Conservation (phyloP, 1,140 invertebrate species). For the Lutraria rhynchaena region DNA sequence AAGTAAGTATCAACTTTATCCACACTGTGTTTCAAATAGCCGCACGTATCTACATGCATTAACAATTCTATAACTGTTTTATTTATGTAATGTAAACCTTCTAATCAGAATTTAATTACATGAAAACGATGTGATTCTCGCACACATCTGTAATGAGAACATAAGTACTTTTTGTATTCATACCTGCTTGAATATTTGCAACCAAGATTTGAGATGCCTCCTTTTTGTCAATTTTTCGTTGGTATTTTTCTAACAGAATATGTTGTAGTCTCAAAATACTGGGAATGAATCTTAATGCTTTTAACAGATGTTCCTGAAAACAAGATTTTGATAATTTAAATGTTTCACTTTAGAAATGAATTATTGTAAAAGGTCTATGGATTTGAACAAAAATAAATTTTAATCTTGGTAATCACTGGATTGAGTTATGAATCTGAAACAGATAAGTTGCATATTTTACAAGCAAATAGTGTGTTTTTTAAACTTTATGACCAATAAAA, state of each 20-base stretch:
- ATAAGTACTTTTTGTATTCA: no score
- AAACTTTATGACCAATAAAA: not conserved
- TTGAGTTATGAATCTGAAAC: not conserved
- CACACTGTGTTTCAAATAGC: no score
- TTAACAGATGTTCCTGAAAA: conserved; percentile 68
- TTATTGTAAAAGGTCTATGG: not conserved
- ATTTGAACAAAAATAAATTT: not conserved
- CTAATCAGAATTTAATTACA: no score
- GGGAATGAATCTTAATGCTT: conserved; percentile 69
- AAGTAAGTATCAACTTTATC: no score
- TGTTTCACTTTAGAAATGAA: not conserved
- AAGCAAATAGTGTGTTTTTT: not conserved
- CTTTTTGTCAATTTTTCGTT: conserved; percentile 67
- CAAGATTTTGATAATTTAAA: not conserved
- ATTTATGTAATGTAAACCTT: no score
- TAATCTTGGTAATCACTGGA: not conserved
- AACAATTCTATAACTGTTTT: no score
- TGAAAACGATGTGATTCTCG: no score
- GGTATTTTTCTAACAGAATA: conserved; percentile 65
- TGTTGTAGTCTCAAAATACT: conserved; percentile 71
- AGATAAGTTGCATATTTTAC: not conserved
- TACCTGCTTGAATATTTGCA: conserved; percentile 25
- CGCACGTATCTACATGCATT: no score
- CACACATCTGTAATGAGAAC: no score
- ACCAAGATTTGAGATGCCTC: conserved; percentile 67